These are phyloP conservation scores for Drosophila micromelanica DNA, from an alignment of 1,140 invertebrate genomes.

Conservation along the genomic window DNA sequence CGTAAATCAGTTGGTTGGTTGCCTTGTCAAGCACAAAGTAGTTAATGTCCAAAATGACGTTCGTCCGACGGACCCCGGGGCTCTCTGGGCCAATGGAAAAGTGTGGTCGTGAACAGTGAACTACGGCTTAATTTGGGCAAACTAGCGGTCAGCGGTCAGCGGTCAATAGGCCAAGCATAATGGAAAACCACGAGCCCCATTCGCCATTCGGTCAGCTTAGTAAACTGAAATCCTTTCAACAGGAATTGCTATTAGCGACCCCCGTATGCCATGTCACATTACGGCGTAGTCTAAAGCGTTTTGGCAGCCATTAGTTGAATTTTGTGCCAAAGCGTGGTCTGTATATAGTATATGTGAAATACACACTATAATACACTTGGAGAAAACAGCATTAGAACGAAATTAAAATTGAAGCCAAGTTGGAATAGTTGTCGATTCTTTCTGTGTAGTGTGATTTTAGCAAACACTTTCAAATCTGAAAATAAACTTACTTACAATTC, in stretches of 20 bases:
- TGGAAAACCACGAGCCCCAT: conserved; percentile 16
- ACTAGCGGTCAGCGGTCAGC: not conserved
- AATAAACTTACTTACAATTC: no score
- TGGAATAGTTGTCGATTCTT: no score
- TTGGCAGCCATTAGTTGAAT: conserved; percentile 61
- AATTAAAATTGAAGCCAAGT: no score
- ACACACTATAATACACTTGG: not conserved
- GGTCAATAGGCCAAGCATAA: conserved; percentile 13
- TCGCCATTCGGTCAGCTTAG: conserved; percentile 54
- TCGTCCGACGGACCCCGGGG: conserved; percentile 1
- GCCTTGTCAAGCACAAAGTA: conserved; percentile 47
- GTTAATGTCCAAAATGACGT: conserved; percentile 65
- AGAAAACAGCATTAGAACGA: no score
- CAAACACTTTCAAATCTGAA: no score
- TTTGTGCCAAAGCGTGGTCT: conserved; percentile 18
- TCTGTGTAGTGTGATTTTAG: no score
- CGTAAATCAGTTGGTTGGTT: conserved; percentile 39
- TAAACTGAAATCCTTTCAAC: conserved; percentile 73
- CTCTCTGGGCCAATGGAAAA: not conserved
- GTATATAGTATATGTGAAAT: not conserved
- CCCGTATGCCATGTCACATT: conserved; percentile 44
- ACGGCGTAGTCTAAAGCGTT: conserved; percentile 16
- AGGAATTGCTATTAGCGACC: conserved; percentile 55
- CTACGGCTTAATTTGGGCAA: conserved; percentile 24
- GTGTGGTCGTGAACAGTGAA: not conserved